Percentiles rank a stretch among this genome's conserved stretches.
Conservation (phyloP, 2,797 vertebrate genomes). For the Staurois parvus region DNA sequence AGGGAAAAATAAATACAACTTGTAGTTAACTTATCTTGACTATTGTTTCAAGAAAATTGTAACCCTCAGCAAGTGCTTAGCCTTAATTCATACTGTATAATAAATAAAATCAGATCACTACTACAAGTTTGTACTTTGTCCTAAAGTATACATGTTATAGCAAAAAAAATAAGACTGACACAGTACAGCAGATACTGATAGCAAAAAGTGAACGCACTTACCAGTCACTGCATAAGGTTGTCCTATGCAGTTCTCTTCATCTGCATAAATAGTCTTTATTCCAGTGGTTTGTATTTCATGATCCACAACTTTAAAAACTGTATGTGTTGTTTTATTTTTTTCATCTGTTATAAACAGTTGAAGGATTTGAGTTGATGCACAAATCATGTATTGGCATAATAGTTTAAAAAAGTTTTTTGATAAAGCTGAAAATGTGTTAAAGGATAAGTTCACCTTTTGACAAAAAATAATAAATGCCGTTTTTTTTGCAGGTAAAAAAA, state of each 20-base stretch:
- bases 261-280: not conserved
- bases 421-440: too few relatives aligned
- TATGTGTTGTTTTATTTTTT: not conserved
- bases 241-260: not conserved
- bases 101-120: not conserved
- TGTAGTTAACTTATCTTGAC: not conserved
- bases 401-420: too few relatives aligned
- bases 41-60: not conserved
- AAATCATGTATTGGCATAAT: too few relatives aligned
- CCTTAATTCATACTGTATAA: not conserved
- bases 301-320: not conserved
- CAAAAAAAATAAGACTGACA: too few relatives aligned
- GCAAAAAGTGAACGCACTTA: not conserved
- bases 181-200: too few relatives aligned
- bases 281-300: not conserved
- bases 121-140: not conserved
- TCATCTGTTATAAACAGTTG: not conserved
- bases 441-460: too few relatives aligned
- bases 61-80: not conserved
- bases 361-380: too few relatives aligned
- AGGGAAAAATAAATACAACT: too few relatives aligned
- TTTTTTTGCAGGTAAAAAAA: too few relatives aligned
- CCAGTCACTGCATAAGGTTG: not conserved
- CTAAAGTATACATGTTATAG: not conserved
- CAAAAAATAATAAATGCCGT: too few relatives aligned